Conservation (phyloP, 2,888 invertebrate genomes). For the Acanthoscelides obtectus region DNA sequence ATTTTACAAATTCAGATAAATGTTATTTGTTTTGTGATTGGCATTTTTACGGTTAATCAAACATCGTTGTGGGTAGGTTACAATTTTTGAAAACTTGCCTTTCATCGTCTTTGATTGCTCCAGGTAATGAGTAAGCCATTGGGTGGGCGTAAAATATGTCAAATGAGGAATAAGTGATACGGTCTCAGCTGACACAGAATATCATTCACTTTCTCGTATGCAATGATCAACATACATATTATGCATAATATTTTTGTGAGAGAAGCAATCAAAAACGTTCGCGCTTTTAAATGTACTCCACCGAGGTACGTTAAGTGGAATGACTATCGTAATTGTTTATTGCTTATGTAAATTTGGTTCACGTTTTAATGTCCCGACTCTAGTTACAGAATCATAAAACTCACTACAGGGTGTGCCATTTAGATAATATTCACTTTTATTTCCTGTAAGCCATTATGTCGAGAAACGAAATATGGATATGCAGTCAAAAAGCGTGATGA, state of each 20-base stretch:
- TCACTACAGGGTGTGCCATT: background rate
- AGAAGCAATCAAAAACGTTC: background rate
- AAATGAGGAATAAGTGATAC: too few relatives aligned
- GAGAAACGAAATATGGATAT: background rate
- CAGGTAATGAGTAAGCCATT: too few relatives aligned
- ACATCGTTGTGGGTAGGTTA: too few relatives aligned
- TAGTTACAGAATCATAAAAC: background rate
- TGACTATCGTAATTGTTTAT: background rate
- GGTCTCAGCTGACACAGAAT: too few relatives aligned
- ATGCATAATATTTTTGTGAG: background rate
- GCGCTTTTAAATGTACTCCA: background rate
- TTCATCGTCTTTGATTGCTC: too few relatives aligned
- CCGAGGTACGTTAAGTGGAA: background rate
- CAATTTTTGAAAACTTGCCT: too few relatives aligned
- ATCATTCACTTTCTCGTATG: background rate
- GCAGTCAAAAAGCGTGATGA: background rate
- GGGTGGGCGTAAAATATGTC: too few relatives aligned
- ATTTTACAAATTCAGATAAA: too few relatives aligned
- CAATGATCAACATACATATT: background rate
- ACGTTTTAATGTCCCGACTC: background rate
- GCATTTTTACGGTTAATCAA: too few relatives aligned
- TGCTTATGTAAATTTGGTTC: background rate
- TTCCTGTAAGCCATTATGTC: background rate
- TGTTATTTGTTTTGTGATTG: too few relatives aligned
- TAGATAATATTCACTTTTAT: background rate